Base-by-base conservation (phyloP, 2,113 vertebrate species). In the Calonectris borealis region DNA sequence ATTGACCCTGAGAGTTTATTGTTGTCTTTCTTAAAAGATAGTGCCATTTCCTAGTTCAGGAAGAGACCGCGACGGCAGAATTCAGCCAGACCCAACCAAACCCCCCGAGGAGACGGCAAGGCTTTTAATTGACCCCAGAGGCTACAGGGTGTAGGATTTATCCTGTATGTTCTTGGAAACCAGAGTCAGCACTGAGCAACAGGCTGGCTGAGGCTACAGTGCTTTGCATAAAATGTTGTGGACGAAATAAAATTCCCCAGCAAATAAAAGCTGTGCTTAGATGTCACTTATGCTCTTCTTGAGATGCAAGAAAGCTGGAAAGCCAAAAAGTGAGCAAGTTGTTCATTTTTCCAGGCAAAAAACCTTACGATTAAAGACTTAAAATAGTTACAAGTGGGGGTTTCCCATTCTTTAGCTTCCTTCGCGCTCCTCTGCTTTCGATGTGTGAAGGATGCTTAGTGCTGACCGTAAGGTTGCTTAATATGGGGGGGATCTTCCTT, bases 61-160 rank as follows among this genome's bases (percentile, higher is more conserved):
- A 86, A 86, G 44, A 60, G 52, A 73, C 32, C 21, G 9, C 0
- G 6, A 24, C 11, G 1, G 69, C 73, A 90, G 68, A 54, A 70
- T 16, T 64, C 60, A 78, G 24, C 20, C 83, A 86, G 46, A 61
- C 20, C 51, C n/a, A 54, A 85, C 16, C 83, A 91, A 87, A 61
- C 7, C 32, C 77, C 26, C 0, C 1, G 36, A 38, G 32, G 68
- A 80, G 29, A 32, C 3, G 2, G 21, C 0, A 3, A 46, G 13
- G 73, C 13, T 91, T 91, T 77, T 62, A 36, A 61, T 58, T 86
- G 60, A 66, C 20, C n/a, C 49, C 73, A 71, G 20, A 55, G n/a
- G 51, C 72, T 79, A 13, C 0, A 0, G 31, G 22, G 27, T 84
- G 7, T 21, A 46, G 38, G n/a, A 60, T 57, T 91, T 79, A 15